phyloP scores from a whole-genome alignment of 1,140 invertebrate genomes.

The Lethrus apterus region DNA sequence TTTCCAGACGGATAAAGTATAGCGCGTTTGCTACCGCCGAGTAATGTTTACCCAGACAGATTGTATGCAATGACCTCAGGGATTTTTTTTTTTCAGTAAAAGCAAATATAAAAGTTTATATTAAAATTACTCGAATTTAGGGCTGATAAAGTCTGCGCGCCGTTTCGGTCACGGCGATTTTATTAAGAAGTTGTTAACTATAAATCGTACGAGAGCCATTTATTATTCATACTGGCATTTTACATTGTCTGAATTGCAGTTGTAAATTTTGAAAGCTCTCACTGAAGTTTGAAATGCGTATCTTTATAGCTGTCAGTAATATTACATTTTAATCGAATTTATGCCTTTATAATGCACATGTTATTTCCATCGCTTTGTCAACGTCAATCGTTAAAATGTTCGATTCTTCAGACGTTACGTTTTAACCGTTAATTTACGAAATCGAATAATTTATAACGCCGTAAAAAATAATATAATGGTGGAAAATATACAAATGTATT shows the following conservation, averaged over 20 bases:
- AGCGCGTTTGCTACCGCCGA: constrained; percentile 1
- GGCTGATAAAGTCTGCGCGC: constrained; percentile 11
- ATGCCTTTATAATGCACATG: too few relatives aligned
- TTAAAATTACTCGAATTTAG: constrained; percentile 19
- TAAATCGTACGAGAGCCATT: constrained; percentile 19
- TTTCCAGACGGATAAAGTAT: constrained; percentile 9
- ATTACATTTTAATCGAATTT: too few relatives aligned
- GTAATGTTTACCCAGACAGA: constrained; percentile 13
- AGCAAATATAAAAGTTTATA: constrained; percentile 20
- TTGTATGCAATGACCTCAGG: constrained; percentile 11
- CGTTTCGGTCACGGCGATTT: constrained; percentile 23
- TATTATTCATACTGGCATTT: constrained; percentile 17
- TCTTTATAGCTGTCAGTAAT: too few relatives aligned
- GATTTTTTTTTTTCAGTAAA: neutral
- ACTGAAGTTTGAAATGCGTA: too few relatives aligned
- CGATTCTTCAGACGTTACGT: too few relatives aligned
- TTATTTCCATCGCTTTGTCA: too few relatives aligned
- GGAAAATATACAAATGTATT: too few relatives aligned
- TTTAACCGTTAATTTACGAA: too few relatives aligned
- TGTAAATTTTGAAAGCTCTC: constrained; percentile 15
- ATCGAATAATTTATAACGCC: too few relatives aligned
- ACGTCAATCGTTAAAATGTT: too few relatives aligned
- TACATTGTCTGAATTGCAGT: constrained; percentile 24
- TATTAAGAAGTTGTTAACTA: constrained; percentile 25
- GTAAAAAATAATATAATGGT: too few relatives aligned